Evolutionary conservation across 1,140 invertebrate species (phyloP).

Genomic region (Lutraria rhynchaena): DNA sequence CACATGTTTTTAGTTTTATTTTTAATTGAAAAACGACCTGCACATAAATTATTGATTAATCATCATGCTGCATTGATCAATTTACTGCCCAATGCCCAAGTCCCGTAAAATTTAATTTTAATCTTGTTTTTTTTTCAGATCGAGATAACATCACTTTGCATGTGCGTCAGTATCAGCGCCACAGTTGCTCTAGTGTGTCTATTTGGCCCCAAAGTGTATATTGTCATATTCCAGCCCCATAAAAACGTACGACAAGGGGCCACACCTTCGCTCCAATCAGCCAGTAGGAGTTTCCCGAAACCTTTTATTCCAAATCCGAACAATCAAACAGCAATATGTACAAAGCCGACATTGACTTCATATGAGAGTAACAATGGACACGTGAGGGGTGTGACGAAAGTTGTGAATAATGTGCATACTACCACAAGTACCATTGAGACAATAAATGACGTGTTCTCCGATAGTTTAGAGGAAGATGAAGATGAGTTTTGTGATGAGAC

Average conservation of each 20-base stretch:
- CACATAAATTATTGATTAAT: too few relatives aligned
- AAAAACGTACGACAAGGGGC: conserved; percentile 87
- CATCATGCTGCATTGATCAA: neutral
- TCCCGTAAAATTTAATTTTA: neutral
- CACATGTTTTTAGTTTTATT: too few relatives aligned
- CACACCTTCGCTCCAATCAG: conserved; percentile 61
- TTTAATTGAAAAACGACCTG: too few relatives aligned
- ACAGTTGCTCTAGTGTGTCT: conserved; percentile 90
- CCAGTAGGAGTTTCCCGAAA: conserved; percentile 50
- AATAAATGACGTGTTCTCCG: conserved; percentile 67
- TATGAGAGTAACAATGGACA: conserved; percentile 50
- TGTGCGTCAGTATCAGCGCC: conserved; percentile 91
- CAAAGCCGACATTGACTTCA: conserved; percentile 42
- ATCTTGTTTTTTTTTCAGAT: conserved; percentile 84
- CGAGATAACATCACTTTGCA: conserved; percentile 90
- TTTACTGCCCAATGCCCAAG: neutral
- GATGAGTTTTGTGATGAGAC: conserved; percentile 57
- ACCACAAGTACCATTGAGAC: conserved; percentile 62
- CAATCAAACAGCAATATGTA: conserved; percentile 59
- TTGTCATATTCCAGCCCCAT: conserved; percentile 89
- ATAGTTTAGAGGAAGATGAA: conserved; percentile 65
- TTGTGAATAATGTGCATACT: conserved; percentile 43
- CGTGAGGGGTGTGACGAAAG: conserved; percentile 32
- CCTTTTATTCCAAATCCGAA: conserved; percentile 51
- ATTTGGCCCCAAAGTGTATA: conserved; percentile 91